Base-by-base conservation (phyloP, 2,113 vertebrate genomes). In the Gasterosteus aculeatus region DNA sequence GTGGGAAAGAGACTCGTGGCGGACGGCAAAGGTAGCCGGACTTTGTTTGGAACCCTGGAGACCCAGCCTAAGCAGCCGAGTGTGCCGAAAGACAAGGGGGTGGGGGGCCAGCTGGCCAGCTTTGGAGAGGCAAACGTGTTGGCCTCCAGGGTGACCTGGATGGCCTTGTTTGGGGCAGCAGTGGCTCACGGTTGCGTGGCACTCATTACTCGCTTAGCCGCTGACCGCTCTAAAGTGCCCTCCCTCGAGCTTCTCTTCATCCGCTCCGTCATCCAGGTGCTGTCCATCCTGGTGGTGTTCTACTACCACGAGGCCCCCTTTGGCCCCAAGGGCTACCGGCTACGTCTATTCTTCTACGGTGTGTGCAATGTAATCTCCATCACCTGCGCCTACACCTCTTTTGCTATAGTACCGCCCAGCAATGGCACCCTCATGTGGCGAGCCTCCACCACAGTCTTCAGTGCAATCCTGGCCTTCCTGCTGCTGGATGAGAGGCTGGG, bases 401-500 rank as follows among this genome's bases (percentile, higher is more conserved):
- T 99, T 79, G 95, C 98, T 59, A 99, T 99, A 49, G 97, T 99
- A 67, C 96, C 97, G 1, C 98, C 98, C 66, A 98, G 97, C 82
- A 99, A 99, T 0, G 98, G 96, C 63, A 99, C 98, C 87, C 94
- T 97, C 70, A 98, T 99, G 97, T 99, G 97, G 97, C 96, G 97
- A 57, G 97, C 97, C 63, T 97, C 96, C 63, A 98, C 97, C 65
- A 99, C 98, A 0, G 96, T 97, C 44, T 99, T 99, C 88, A 99
- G 97, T 85, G 97, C 97, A 18, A 79, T 99, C 76, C 89, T 99
- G 89, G 96, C 97, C 67, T 97, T 99, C 91, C 92, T 99, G 88
- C 92, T 98, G n/a, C 77, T 98, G 75, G 97, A 99, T 64, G 98
- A 99, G 92, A 93, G 96, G 72, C 95, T 99, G 93, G 95, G 95